Base-by-base conservation (phyloP, 2,113 vertebrate species). In the Solea senegalensis region DNA sequence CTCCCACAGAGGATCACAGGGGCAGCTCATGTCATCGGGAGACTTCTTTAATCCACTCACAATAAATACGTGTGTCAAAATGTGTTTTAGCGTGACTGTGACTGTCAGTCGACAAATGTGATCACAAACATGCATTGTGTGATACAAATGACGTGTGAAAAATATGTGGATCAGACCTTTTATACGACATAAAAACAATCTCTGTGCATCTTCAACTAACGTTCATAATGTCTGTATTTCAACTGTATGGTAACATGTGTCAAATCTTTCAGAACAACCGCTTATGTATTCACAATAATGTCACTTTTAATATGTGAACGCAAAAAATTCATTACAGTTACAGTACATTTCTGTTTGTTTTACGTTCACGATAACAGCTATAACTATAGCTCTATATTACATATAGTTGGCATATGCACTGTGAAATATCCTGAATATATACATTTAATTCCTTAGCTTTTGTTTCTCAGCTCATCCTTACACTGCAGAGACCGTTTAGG, bases 31-130 rank as follows among this genome's bases (percentile, higher is more conserved):
- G 49, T 51, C 69, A 76, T 60, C 64, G 55, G 51, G 43, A 9
- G 1, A 54, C 16, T 65, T 69, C 69, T 78, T 75, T 73, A 69
- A 69, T 86, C 68, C 69, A 70, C 72, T 77, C 81, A 72, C 52
- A 72, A 58, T 28, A 44, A 61, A 43, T 61, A 48, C 3, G 69
- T 78, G 75, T 66, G 61, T 77, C 58, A 69, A 67, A 77, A 65
- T 63, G 59, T 9, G 11, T 27, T 78, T 12, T 11, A 21, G 21
- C 1, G 21, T 21, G 21, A 21, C 21, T 21, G 21, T 34, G 34
- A 34, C 34, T 34, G 5, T 34, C 34, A 34, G 2, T 34, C 5
- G 34, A 34, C 34, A 34, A 34, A 34, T 4, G 34, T 34, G 5
- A 34, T 34, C 3, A 34, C 34, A 34, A 34, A 34, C 34, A 34